phyloP scores from a whole-genome alignment of 1,140 invertebrate species.

The Argopecten irradians region DNA sequence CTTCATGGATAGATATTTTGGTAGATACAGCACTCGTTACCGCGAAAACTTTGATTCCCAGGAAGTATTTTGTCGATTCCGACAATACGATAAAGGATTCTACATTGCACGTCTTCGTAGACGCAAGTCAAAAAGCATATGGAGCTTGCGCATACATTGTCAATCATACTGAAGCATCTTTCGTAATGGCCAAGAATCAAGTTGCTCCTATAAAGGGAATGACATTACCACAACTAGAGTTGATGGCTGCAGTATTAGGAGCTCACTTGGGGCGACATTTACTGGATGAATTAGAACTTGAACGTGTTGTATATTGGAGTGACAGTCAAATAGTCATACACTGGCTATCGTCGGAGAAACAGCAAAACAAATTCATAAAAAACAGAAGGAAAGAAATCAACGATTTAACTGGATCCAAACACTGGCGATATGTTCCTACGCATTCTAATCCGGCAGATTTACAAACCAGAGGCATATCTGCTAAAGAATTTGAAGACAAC shows the following conservation, averaged over 20 bases:
- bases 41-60: not conserved
- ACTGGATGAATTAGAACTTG: not conserved
- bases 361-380: not conserved
- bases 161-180: not conserved
- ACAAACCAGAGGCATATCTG: not conserved
- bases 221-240: slow-evolving; percentile 28
- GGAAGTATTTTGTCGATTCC: not conserved
- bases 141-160: not conserved
- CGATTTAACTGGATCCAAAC: not conserved
- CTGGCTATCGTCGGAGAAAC: not conserved
- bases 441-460: not conserved
- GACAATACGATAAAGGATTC: not conserved
- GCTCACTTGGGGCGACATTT: not conserved
- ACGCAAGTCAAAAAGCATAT: not conserved
- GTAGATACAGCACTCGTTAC: not conserved
- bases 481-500: not conserved
- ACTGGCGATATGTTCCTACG: slow-evolving; percentile 12
- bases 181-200: slow-evolving; percentile 25
- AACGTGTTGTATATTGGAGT: not conserved
- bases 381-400: slow-evolving; percentile 15
- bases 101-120: slow-evolving; percentile 11
- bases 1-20: not conserved
- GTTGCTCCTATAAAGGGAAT: slow-evolving; percentile 20
- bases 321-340: slow-evolving; percentile 30
- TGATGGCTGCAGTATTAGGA: slow-evolving; percentile 32